Conservation (phyloP, 2,888 invertebrate genomes). For the Parascotia fuliginaria region DNA sequence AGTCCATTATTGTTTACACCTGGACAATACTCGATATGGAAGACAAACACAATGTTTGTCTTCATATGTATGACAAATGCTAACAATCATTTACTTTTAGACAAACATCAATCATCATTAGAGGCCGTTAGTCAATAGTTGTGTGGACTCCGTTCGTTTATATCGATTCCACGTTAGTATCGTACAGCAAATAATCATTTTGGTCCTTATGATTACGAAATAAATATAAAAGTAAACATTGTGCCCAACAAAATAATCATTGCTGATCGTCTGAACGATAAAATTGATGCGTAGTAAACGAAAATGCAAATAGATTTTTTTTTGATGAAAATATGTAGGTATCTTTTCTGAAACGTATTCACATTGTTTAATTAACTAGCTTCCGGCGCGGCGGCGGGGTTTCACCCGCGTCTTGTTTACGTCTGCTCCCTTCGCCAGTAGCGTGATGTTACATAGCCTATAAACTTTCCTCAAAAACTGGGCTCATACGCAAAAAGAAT, state of each 20-base stretch:
- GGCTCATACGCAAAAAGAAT: no score
- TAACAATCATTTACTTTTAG: not conserved
- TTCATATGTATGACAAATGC: constrained; percentile 18
- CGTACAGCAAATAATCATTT: constrained; percentile 49
- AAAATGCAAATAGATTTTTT: no score
- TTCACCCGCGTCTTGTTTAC: no score
- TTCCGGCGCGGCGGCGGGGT: no score
- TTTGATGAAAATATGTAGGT: not conserved
- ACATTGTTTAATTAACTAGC: no score
- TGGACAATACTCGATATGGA: not conserved
- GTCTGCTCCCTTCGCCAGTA: no score
- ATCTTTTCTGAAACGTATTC: not conserved
- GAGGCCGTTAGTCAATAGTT: constrained; percentile 36
- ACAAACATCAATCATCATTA: constrained; percentile 46
- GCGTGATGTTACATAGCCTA: no score
- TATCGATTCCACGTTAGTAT: constrained; percentile 43
- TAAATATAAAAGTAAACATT: constrained; percentile 28
- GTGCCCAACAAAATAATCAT: constrained; percentile 20
- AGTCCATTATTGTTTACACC: constrained; percentile 7
- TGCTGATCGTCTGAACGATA: constrained; percentile 11
- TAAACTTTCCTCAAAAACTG: no score
- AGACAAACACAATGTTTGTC: constrained; percentile 17
- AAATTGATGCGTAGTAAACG: constrained; percentile 11
- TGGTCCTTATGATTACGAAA: constrained; percentile 41
- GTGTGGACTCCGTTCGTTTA: constrained; percentile 18